Percentiles rank a stretch among this genome's conserved stretches.
phyloP scores from a whole-genome alignment of 37 sponge, comb jelly and placozoan species.

The Chondrilla cf. caribensis region DNA sequence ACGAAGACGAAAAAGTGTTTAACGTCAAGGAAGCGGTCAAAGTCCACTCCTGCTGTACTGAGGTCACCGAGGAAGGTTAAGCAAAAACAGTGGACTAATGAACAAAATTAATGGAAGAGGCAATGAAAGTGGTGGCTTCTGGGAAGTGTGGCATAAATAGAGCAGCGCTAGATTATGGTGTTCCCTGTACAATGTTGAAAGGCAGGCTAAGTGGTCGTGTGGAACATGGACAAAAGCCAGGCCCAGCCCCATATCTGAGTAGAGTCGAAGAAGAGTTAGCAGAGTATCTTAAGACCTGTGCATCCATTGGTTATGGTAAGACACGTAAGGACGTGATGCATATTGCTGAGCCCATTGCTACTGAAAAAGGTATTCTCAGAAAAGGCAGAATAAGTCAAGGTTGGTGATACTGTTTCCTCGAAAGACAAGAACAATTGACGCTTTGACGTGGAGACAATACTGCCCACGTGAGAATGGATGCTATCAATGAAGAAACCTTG shows the following conservation, averaged over 20 bases:
- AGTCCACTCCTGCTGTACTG: too few relatives aligned
- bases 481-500: constrained; percentile 31
- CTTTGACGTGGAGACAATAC: constrained; percentile 33
- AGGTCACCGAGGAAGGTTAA: too few relatives aligned
- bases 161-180: constrained; percentile 27
- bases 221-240: constrained; percentile 35
- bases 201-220: constrained; percentile 23
- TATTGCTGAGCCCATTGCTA: constrained; percentile 18
- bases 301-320: constrained; percentile 36
- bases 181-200: constrained; percentile 11
- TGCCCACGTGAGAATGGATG: constrained; percentile 26
- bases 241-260: constrained; percentile 21
- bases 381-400: constrained; percentile 23
- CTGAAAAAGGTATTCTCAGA: constrained; percentile 19
- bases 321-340: constrained; percentile 40
- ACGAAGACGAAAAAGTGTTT: too few relatives aligned
- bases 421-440: constrained; percentile 5
- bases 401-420: constrained; percentile 28
- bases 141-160: background rate
- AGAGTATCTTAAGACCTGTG: constrained; percentile 25
- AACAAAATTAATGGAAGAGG: constrained; percentile 26
- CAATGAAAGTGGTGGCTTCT: constrained; percentile 38
- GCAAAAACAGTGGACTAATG: constrained; percentile 24
- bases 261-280: constrained; percentile 4
- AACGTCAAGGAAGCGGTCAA: too few relatives aligned